A percentile compares a stretch with the other conserved stretches of the same genome.
These are phyloP conservation scores for Saguinus midas DNA, from an alignment of 2,113 vertebrate genomes.

Conservation along the genomic window DNA sequence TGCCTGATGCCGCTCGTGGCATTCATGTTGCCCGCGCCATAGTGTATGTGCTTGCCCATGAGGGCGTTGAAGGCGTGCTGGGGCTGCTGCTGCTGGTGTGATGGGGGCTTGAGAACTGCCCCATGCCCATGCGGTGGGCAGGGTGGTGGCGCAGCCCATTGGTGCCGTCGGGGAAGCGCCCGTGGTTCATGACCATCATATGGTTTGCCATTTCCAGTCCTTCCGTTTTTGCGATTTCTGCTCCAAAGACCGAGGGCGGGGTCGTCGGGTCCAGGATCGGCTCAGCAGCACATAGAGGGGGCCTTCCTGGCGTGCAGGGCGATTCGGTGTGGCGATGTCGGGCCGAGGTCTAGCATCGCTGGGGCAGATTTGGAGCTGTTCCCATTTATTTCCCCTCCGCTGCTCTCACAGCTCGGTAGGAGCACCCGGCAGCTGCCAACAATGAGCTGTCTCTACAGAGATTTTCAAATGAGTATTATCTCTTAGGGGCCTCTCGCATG, in stretches of 20 bases:
- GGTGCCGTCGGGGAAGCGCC: conserved; percentile 90
- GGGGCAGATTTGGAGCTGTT: conserved; percentile 67
- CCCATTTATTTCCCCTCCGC: conserved; percentile 70
- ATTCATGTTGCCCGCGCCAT: conserved; percentile 87
- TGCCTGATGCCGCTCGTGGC: conserved; percentile 87
- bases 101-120: conserved; percentile 88
- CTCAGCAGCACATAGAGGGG: conserved; percentile 82
- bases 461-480: too few species aligned
- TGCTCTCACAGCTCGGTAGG: conserved; percentile 75
- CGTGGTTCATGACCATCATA: conserved; percentile 94
- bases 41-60: conserved; percentile 91
- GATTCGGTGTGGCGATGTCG: conserved; percentile 54
- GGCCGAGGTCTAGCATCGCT: conserved; percentile 32
- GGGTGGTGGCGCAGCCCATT: conserved; percentile 91
- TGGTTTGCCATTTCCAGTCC: conserved; percentile 91
- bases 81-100: conserved; percentile 86
- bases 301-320: conserved; percentile 47
- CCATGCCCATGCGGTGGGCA: conserved; percentile 90
- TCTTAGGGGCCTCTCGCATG: too few species aligned
- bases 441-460: conserved; percentile 83
- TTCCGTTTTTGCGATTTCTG: conserved; percentile 77
- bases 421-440: conserved; percentile 86
- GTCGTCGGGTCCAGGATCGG: conserved; percentile 74
- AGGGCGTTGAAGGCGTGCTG: conserved; percentile 89
- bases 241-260: conserved; percentile 76